Evolutionary conservation across 2,888 invertebrate genomes (phyloP).

Genomic region (Amphimallon solstitiale): DNA sequence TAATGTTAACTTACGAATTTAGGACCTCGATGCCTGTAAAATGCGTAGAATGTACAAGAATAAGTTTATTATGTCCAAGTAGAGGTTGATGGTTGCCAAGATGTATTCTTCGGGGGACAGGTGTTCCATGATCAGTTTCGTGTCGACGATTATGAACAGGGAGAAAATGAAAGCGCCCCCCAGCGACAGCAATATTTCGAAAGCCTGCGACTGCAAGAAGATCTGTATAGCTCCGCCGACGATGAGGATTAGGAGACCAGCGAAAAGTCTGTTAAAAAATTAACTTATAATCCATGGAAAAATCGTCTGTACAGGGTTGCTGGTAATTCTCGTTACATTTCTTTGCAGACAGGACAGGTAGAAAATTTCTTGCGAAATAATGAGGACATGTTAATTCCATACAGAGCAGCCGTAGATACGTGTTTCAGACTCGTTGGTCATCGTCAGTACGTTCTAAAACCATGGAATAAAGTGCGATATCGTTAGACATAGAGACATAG

Average conservation of each 20-base stretch:
- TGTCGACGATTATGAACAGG: slow-evolving; percentile 85
- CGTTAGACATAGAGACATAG: too few relatives aligned
- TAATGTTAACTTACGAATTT: neutral
- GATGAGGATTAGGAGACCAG: slow-evolving; percentile 74
- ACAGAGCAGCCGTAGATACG: too few relatives aligned
- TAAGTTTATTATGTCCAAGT: slow-evolving; percentile 87
- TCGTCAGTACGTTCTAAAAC: too few relatives aligned
- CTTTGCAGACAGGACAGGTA: too few relatives aligned
- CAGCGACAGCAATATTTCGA: slow-evolving; percentile 77
- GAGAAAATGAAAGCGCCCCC: slow-evolving; percentile 82
- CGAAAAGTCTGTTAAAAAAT: slow-evolving; percentile 68
- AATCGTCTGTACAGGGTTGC: too few relatives aligned
- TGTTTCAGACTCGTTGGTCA: too few relatives aligned
- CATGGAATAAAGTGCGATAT: too few relatives aligned
- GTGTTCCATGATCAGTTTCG: slow-evolving; percentile 83
- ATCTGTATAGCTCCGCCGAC: slow-evolving; percentile 79
- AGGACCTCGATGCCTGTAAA: slow-evolving; percentile 67
- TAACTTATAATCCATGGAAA: too few relatives aligned
- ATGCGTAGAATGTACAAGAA: slow-evolving; percentile 84
- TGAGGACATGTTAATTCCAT: too few relatives aligned
- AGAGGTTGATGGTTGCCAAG: slow-evolving; percentile 84
- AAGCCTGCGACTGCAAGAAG: slow-evolving; percentile 75
- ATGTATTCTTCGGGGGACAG: slow-evolving; percentile 90
- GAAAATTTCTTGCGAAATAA: too few relatives aligned
- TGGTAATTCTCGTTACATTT: too few relatives aligned